Evolutionary conservation across 2,113 vertebrate species (phyloP).

Genomic region (Phylloscopus trochilus): DNA sequence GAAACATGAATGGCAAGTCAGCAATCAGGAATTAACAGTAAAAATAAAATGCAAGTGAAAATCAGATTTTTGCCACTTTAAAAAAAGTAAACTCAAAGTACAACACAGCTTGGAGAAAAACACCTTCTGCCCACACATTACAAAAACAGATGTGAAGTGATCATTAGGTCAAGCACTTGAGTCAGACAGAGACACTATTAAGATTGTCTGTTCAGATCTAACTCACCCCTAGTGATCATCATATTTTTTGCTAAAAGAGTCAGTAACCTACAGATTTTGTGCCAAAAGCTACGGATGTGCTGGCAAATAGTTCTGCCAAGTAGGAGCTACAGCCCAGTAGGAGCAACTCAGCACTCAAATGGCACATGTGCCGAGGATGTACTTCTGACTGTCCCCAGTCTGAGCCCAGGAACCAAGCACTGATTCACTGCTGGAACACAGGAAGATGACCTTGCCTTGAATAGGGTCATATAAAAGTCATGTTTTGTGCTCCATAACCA

Average conservation of each 20-base stretch:
- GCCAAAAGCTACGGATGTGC: background rate
- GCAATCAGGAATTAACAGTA: background rate
- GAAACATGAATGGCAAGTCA: background rate
- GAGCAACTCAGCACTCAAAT: accelerated
- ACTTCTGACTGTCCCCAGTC: background rate
- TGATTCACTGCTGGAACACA: background rate
- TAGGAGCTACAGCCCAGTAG: background rate
- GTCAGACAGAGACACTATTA: background rate
- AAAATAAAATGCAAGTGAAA: background rate
- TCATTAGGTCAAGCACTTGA: background rate
- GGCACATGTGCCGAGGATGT: accelerated
- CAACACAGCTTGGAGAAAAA: background rate
- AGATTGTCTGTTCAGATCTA: background rate
- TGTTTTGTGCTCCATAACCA: background rate
- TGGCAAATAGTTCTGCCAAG: background rate
- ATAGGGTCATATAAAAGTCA: background rate
- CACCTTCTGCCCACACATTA: background rate
- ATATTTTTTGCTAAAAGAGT: background rate
- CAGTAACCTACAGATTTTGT: background rate
- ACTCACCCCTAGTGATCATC: background rate
- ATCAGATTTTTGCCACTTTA: background rate
- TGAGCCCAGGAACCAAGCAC: background rate
- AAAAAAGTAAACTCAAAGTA: background rate
- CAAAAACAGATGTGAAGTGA: background rate
- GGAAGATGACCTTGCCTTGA: accelerated